Percentiles rank a stretch among this genome's conserved stretches.
phyloP scores from a whole-genome alignment of 2,888 invertebrate species.

The Nemurella pictetii region DNA sequence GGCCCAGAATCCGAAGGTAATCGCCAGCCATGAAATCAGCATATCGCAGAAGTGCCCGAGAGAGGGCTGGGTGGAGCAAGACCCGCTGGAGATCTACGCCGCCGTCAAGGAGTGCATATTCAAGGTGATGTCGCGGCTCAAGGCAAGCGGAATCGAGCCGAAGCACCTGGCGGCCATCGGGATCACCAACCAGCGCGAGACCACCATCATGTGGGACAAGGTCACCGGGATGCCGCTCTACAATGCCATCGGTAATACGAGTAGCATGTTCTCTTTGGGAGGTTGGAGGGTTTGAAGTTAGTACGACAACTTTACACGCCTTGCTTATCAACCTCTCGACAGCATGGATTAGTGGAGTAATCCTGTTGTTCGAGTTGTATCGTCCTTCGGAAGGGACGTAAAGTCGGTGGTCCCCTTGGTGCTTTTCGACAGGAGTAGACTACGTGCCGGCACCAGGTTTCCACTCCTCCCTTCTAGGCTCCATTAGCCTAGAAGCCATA shows the following conservation, averaged over 20 bases:
- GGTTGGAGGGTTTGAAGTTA: too few species aligned
- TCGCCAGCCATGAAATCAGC: slow-evolving; percentile 80
- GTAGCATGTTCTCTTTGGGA: not conserved
- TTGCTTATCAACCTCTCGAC: too few species aligned
- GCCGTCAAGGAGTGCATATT: slow-evolving; percentile 80
- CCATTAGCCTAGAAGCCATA: too few species aligned
- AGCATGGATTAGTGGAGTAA: too few species aligned
- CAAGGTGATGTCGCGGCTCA: slow-evolving; percentile 68
- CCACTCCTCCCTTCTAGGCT: too few species aligned
- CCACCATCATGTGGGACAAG: slow-evolving; percentile 94
- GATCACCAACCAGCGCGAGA: slow-evolving; percentile 96
- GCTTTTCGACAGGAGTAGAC: too few species aligned
- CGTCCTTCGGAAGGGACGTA: too few species aligned
- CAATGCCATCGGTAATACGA: slow-evolving; percentile 81
- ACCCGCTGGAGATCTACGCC: slow-evolving; percentile 80
- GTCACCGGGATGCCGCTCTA: slow-evolving; percentile 87
- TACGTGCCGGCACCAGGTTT: too few species aligned
- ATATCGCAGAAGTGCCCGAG: slow-evolving; percentile 77
- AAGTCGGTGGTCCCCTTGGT: too few species aligned
- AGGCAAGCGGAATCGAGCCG: slow-evolving; percentile 60
- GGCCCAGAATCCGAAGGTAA: slow-evolving; percentile 75
- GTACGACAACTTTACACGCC: too few species aligned
- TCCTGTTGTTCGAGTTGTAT: too few species aligned
- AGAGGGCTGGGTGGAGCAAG: slow-evolving; percentile 94
- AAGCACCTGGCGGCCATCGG: slow-evolving; percentile 82